Percentiles rank a stretch among this genome's conserved stretches.
phyloP scores from a whole-genome alignment of 2,888 invertebrate genomes.

The Ypsolopha sequella region DNA sequence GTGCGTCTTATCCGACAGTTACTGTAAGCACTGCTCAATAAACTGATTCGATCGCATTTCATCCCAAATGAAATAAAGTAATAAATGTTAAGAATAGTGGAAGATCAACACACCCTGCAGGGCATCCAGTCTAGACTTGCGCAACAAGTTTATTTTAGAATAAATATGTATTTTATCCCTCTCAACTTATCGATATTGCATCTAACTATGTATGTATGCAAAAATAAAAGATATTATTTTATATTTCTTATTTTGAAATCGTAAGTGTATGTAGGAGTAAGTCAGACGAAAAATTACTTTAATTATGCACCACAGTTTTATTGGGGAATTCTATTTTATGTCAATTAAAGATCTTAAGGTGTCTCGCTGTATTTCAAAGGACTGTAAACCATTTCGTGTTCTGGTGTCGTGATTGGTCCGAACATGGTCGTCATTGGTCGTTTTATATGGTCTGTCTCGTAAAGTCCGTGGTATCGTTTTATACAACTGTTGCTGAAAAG shows the following conservation, averaged over 20 bases:
- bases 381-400: not conserved
- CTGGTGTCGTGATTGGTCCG: slow-evolving; percentile 6
- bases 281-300: not conserved
- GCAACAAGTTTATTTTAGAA: slow-evolving; percentile 1
- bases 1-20: slow-evolving; percentile 19
- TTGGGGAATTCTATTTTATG: not conserved
- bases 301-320: not conserved
- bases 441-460: slow-evolving; percentile 38
- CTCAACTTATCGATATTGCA: not conserved
- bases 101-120: slow-evolving; percentile 15
- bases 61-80: slow-evolving; percentile 45
- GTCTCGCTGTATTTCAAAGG: not conserved
- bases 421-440: slow-evolving; percentile 39
- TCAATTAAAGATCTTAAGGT: not conserved
- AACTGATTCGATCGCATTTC: slow-evolving; percentile 35
- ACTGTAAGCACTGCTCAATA: slow-evolving; percentile 17
- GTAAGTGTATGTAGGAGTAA: not conserved
- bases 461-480: slow-evolving; percentile 34
- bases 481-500: slow-evolving; percentile 18
- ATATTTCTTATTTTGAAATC: not conserved
- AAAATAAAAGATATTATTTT: too few species aligned
- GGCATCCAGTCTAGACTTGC: slow-evolving; percentile 5
- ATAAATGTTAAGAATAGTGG: slow-evolving; percentile 41
- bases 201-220: not conserved
- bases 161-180: slow-evolving; percentile 1